Base-by-base conservation (phyloP, 1,140 invertebrate genomes). In the Thaumatotibia leucotreta region DNA sequence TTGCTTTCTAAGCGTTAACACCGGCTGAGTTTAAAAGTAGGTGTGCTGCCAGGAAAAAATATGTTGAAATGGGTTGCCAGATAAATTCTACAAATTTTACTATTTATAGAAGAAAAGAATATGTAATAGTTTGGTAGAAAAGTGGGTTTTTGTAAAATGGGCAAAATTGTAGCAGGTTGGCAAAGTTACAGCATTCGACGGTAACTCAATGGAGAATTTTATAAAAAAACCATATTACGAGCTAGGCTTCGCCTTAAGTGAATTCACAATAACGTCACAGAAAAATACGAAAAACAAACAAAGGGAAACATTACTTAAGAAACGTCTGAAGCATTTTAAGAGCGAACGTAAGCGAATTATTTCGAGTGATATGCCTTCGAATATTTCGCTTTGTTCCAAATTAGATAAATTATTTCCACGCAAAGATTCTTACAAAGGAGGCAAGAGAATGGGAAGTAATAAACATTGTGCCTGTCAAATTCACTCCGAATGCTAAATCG, bases 381-480 rank as follows among this genome's bases (percentile, higher is more conserved):
- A 74, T 76, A 77, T 80, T 80, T 74, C 68, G 64, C 73, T 76
- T 80, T 82, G 79, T 83, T 75, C 76, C 72, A 76, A 81, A 81
- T 84, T 80, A 81, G 71, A 83, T 81, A 80, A 84, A 84, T 84
- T 84, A 79, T 83, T 65, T 73, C 69, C 75, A 79, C 78, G 79
- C 75, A 83, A 80, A 80, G 78, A 72, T 71, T 73, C 76, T 64
- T 61, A 80, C 74, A 78, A 79, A 78, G 70, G 73, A 71, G 69
- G 69, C 72, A 54, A 69, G 31, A 58, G 64, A 64, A 70, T 66
- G 68, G 71, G 73, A 63, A 70, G 73, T 72, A 77, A 84, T 84
- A 84, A 81, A 84, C 80, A 80, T 79, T 75, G 75, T 65, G 77
- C 68, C 77, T 75, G 82, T 84, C 82, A 84, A 82, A 82, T 76